Percentiles rank a stretch among this genome's conserved stretches.
Conservation (phyloP, 2,888 invertebrate species). For the Brachycybe producta region DNA sequence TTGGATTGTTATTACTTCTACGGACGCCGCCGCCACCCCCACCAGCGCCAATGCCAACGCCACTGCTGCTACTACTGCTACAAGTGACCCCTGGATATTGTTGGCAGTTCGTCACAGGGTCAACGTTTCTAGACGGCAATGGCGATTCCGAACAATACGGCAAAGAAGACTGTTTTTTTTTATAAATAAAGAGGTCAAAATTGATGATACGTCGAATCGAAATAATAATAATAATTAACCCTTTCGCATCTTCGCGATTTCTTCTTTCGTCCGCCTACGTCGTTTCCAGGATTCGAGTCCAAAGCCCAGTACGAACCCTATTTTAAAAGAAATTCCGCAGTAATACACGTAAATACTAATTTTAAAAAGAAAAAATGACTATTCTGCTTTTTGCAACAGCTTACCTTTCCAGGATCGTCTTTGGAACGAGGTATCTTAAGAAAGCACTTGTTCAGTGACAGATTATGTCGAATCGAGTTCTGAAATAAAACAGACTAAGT, state of each 20-base stretch:
- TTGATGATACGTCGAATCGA: too few species aligned
- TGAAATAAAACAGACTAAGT: slow-evolving; percentile 38
- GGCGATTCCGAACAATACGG: too few species aligned
- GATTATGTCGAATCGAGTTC: slow-evolving; percentile 58
- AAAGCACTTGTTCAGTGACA: slow-evolving; percentile 58
- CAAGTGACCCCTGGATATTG: too few species aligned
- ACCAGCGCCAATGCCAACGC: too few species aligned
- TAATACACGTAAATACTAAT: neutral
- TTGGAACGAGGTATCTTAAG: slow-evolving; percentile 56
- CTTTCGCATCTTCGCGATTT: slow-evolving; percentile 21
- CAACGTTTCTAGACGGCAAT: too few species aligned
- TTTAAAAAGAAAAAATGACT: neutral
- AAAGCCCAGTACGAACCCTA: slow-evolving; percentile 40
- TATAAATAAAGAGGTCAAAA: too few species aligned
- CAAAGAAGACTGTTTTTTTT: too few species aligned
- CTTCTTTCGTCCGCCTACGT: slow-evolving; percentile 28
- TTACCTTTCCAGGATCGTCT: slow-evolving; percentile 56
- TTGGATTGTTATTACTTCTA: too few species aligned
- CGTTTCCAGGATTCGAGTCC: slow-evolving; percentile 34
- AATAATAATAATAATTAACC: slow-evolving; percentile 23
- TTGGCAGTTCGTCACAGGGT: too few species aligned
- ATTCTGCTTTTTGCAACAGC: neutral
- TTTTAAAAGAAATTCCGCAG: too few species aligned
- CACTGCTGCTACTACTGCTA: too few species aligned
- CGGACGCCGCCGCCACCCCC: too few species aligned